Evolutionary conservation across 2,113 vertebrate genomes (phyloP).

Genomic region (Pristiophorus japonicus): DNA sequence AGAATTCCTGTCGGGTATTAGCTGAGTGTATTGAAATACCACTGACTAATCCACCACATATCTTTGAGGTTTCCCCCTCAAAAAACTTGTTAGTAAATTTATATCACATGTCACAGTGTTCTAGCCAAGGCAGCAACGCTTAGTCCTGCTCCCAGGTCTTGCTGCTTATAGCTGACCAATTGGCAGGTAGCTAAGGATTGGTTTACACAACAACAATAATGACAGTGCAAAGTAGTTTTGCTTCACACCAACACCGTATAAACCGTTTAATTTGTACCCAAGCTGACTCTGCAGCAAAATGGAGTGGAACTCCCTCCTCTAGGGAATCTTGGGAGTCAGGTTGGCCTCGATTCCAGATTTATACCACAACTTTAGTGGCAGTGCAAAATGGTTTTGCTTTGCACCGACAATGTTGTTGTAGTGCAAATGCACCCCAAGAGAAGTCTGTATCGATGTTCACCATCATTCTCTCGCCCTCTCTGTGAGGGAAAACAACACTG

Average conservation of each 20-base stretch:
- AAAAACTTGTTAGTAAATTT: background rate
- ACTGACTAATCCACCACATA: background rate
- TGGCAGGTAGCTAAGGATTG: background rate
- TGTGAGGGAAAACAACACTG: background rate
- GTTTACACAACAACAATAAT: background rate
- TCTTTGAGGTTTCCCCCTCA: background rate
- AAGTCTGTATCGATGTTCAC: background rate
- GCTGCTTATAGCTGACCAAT: too few species aligned
- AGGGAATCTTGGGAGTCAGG: background rate
- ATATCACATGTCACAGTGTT: background rate
- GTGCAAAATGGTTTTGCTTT: too few species aligned
- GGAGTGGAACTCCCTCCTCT: background rate
- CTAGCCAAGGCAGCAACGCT: background rate
- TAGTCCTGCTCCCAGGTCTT: background rate
- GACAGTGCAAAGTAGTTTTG: background rate
- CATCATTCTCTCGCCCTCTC: background rate
- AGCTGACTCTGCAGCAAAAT: background rate
- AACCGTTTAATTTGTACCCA: background rate
- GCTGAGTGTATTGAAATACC: background rate
- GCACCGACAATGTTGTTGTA: background rate
- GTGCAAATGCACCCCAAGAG: background rate
- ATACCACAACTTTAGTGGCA: background rate
- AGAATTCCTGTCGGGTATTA: background rate
- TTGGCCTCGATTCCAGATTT: background rate
- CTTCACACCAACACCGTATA: background rate